phyloP scores from a whole-genome alignment of 1,140 invertebrate species.

The Hydropsyche tenuis region DNA sequence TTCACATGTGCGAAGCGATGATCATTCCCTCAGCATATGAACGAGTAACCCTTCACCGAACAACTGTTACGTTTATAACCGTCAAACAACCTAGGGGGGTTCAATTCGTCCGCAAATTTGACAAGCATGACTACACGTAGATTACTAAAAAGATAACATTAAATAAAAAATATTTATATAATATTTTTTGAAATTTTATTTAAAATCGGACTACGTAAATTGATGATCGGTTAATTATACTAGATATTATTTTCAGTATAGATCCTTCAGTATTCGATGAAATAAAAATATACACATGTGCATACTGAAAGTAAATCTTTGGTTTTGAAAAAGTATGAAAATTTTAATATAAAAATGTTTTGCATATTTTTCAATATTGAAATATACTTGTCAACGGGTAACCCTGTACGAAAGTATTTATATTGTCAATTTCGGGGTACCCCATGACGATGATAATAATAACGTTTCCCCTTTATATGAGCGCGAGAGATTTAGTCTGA shows the following conservation, averaged over 20 bases:
- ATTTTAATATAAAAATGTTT: too few species aligned
- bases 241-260: too few species aligned
- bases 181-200: too few species aligned
- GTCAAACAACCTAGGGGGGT: slow-evolving; percentile 16
- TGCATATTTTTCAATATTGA: neutral
- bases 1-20: slow-evolving; percentile 25
- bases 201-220: too few species aligned
- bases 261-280: too few species aligned
- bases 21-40: neutral
- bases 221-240: too few species aligned
- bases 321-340: too few species aligned
- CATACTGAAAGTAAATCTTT: too few species aligned
- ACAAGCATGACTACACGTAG: neutral
- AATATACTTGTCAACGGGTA: too few species aligned
- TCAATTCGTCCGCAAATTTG: slow-evolving; percentile 7
- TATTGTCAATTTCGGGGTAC: neutral
- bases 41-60: slow-evolving; percentile 30
- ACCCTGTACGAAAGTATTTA: slow-evolving; percentile 3
- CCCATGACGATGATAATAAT: slow-evolving; percentile 15
- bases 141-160: neutral
- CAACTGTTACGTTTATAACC: slow-evolving; percentile 40
- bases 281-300: too few species aligned
- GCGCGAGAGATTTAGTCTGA: slow-evolving; percentile 26
- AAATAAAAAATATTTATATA: neutral
- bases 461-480: neutral